A percentile compares a stretch with the other conserved stretches of the same genome.
Conservation (phyloP, 2,113 vertebrate species). For the Misgurnus mizolepis region DNA sequence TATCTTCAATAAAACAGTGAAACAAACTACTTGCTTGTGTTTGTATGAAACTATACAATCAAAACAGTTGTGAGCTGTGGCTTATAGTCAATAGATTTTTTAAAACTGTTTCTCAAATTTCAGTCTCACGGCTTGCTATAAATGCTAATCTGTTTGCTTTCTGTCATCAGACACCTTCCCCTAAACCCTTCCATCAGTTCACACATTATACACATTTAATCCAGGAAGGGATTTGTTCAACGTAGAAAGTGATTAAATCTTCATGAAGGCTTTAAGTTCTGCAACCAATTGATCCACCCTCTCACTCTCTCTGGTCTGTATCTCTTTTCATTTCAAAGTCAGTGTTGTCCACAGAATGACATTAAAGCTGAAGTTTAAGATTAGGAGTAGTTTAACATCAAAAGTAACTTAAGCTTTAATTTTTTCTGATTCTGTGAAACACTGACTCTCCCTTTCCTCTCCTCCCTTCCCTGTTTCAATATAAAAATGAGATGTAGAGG, state of each 20-base stretch:
- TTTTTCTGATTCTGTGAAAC: no score
- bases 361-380: neutral
- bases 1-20: no score
- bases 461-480: neutral
- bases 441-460: no score
- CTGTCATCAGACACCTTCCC: slow-evolving; percentile 19
- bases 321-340: neutral
- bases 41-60: neutral
- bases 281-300: slow-evolving; percentile 27
- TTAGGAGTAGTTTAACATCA: no score
- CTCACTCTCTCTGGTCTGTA: slow-evolving; percentile 4
- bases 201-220: slow-evolving; percentile 8
- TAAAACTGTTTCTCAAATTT: neutral
- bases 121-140: neutral
- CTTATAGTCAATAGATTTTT: neutral
- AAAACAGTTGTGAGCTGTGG: neutral
- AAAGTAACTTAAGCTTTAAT: no score
- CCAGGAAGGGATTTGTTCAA: slow-evolving; percentile 28
- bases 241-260: slow-evolving; percentile 40
- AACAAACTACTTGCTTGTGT: neutral
- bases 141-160: slow-evolving; percentile 21
- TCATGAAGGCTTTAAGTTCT: slow-evolving; percentile 45
- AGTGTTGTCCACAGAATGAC: neutral
- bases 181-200: neutral
- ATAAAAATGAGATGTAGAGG: neutral